Evolutionary conservation across 37 sponge, comb jelly and placozoan genomes (phyloP), one percentile per base, ranked within the genome.

Genomic region (Cliona cf. orientalis): DNA sequence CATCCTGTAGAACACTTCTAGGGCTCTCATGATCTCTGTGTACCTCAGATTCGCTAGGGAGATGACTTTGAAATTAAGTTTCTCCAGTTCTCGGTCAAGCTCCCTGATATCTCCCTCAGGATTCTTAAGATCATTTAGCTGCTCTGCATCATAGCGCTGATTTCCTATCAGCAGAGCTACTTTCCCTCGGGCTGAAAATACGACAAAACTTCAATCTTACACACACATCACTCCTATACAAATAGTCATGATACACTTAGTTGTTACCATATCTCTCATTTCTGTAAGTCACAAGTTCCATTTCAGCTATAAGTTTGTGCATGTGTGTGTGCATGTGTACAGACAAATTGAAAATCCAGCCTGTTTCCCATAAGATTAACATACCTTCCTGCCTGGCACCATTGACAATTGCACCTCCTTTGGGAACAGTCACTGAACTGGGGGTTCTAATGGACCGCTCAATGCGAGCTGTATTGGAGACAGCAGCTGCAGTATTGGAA

Each of bases 111-210:
- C 89, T 39, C 34, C 28, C 34, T 82, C 71, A 37, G 78, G 63
- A 35, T 55, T 64, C 1, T 29, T 34, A n/a, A 88, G 72, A 2
- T 45, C 5, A 4, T 55, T 1, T n/a, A 77, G 4, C 0, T 75
- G 2, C 14, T 58, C n/a, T n/a, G n/a, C n/a, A n/a, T n/a, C n/a
- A 33, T 86, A 88, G 5, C 40, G 0, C 72, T 76, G 71, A 58
- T 88, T 88, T 32, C 83, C 89, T 70, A 88, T 81, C 72, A 88
- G 44, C 36, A 88, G 64, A 31, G 89, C 89, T 35, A 88, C 71
- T 45, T 88, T 88, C 41, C 78, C 83, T 3, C 78, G 74, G 9
- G 89, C 89, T 88, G 17, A n/a, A n/a, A n/a, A n/a, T n/a, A n/a
- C n/a, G n/a, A n/a, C n/a, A n/a, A n/a, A n/a, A n/a, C n/a, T n/a